Conservation (phyloP, 2,888 invertebrate genomes). For the Ormyrus labotus region DNA sequence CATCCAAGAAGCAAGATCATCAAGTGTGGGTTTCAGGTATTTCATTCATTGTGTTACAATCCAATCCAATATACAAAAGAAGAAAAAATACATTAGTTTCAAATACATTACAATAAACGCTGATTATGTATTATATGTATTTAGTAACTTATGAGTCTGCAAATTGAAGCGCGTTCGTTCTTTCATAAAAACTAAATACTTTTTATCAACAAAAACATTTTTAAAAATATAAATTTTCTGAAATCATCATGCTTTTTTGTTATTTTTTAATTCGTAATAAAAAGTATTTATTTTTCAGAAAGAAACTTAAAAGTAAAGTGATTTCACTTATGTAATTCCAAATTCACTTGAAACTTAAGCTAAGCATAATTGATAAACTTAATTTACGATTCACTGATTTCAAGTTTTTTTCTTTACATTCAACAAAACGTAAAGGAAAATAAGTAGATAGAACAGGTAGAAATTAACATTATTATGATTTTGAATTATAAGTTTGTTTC, state of each 20-base stretch:
- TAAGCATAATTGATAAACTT: conserved; percentile 20
- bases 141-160: conserved; percentile 24
- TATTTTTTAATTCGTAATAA: conserved; percentile 7
- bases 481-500: too few relatives aligned
- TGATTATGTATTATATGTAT: conserved; percentile 35
- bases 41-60: conserved; percentile 76
- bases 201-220: conserved; percentile 5
- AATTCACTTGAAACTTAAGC: too few relatives aligned
- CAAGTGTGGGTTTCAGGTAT: conserved; percentile 75
- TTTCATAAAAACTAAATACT: conserved; percentile 24
- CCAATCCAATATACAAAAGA: conserved; percentile 76
- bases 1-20: conserved; percentile 75
- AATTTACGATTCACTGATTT: conserved; percentile 36
- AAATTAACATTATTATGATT: conserved; percentile 1
- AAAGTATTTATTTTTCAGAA: conserved; percentile 31
- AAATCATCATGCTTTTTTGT: neutral
- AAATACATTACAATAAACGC: conserved; percentile 47
- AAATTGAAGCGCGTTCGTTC: conserved; percentile 43
- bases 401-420: conserved; percentile 26
- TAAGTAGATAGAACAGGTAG: conserved; percentile 26
- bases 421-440: conserved; percentile 36
- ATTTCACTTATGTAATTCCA: too few relatives aligned
- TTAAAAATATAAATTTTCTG: neutral
- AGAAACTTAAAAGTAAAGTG: conserved; percentile 29
- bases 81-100: conserved; percentile 76